A percentile compares a stretch with the other conserved stretches of the same genome.
These are phyloP conservation scores for Darevskia mixta DNA, from an alignment of 2,797 vertebrate genomes.

Conservation along the genomic window DNA sequence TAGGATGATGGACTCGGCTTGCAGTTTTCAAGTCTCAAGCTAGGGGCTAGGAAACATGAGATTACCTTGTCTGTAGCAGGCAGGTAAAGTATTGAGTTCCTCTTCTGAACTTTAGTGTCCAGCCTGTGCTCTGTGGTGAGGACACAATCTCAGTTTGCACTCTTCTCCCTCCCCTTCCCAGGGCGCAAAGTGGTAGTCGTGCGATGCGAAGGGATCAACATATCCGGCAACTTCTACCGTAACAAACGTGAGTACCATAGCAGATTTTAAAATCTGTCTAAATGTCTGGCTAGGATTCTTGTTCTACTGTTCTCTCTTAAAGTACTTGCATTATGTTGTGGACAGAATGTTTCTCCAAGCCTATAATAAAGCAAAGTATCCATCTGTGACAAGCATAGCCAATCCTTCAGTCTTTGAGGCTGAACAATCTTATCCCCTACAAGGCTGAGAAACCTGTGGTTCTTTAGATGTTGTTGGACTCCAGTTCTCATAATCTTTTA, in stretches of 20 bases:
- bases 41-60: neutral
- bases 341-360: no score
- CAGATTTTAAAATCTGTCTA: neutral
- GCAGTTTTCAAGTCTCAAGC: neutral
- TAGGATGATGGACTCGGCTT: neutral
- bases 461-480: no score
- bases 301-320: neutral
- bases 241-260: slow-evolving; percentile 89
- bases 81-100: neutral
- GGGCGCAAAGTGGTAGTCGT: slow-evolving; percentile 95
- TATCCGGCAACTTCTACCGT: slow-evolving; percentile 96
- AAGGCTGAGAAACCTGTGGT: neutral
- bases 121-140: neutral
- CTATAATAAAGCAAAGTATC: neutral
- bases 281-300: neutral
- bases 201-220: slow-evolving; percentile 95
- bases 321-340: neutral
- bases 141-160: neutral
- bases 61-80: neutral
- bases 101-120: neutral
- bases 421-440: neutral
- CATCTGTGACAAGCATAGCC: neutral
- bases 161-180: slow-evolving; percentile 47
- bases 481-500: no score
- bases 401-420: neutral